Conservation (phyloP, 1,140 invertebrate species). For the Theocolax elegans region DNA sequence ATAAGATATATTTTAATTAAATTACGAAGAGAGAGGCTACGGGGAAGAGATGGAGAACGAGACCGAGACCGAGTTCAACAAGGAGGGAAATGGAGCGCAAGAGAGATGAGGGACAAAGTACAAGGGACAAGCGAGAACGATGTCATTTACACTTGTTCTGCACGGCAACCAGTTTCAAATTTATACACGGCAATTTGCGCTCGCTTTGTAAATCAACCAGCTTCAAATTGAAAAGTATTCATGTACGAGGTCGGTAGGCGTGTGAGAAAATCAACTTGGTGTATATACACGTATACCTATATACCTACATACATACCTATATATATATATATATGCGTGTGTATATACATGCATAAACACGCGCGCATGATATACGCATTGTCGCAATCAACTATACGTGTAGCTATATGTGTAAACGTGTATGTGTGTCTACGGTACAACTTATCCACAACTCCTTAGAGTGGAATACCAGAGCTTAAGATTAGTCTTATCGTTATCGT, state of each 20-base stretch:
- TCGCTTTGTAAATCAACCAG: conserved; percentile 44
- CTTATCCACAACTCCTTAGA: too few species aligned
- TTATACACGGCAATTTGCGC: conserved; percentile 44
- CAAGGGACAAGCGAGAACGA: conserved; percentile 31
- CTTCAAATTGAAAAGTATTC: conserved; percentile 46
- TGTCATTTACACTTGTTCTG: conserved; percentile 40
- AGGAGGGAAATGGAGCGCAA: background rate
- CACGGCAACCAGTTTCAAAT: conserved; percentile 36
- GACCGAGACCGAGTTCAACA: too few species aligned
- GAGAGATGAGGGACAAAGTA: background rate
- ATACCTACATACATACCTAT: background rate
- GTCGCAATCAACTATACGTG: too few species aligned
- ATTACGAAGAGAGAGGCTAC: conserved; percentile 32
- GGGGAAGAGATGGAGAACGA: background rate
- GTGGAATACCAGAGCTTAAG: too few species aligned
- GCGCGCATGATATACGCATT: too few species aligned
- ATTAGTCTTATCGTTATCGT: conserved; percentile 18
- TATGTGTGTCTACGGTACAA: too few species aligned
- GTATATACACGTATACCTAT: background rate
- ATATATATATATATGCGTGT: conserved; percentile 13
- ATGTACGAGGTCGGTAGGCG: conserved; percentile 33
- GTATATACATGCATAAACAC: too few species aligned
- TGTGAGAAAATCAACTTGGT: conserved; percentile 34
- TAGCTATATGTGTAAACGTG: too few species aligned
- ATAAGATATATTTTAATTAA: conserved; percentile 31